Conservation (phyloP, 2,113 vertebrate species). For the Tichodroma muraria region DNA sequence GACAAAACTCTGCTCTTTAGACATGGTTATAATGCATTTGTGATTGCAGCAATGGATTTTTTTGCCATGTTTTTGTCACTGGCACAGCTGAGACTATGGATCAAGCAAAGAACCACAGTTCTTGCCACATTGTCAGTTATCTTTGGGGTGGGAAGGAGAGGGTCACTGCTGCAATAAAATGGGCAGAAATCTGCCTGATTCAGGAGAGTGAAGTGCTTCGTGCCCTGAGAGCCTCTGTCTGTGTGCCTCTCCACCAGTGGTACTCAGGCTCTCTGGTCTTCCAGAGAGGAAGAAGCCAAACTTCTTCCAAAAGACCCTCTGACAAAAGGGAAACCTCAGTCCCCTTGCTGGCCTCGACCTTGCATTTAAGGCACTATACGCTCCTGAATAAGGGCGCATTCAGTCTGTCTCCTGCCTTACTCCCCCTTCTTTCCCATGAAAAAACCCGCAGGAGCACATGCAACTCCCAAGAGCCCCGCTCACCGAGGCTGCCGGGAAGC, state of each 20-base stretch:
- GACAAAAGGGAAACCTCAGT: not conserved
- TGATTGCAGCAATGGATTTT: not conserved
- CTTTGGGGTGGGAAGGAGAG: not conserved
- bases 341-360: not conserved
- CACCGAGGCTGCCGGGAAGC: not conserved
- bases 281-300: not conserved
- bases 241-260: fast-evolving
- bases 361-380: not conserved
- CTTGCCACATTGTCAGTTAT: fast-evolving
- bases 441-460: not conserved
- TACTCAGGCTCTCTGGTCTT: not conserved
- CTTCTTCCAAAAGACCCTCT: not conserved
- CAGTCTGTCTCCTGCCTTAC: not conserved
- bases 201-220: not conserved
- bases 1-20: not conserved
- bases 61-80: not conserved
- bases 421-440: not conserved
- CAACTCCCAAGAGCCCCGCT: not conserved
- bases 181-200: not conserved
- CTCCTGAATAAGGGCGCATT: not conserved
- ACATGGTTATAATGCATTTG: fast-evolving
- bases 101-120: not conserved
- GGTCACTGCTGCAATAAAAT: not conserved
- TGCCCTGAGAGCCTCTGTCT: not conserved
- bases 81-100: not conserved